Base-by-base conservation (phyloP, 2,113 vertebrate species). In the Blennius ocellaris region DNA sequence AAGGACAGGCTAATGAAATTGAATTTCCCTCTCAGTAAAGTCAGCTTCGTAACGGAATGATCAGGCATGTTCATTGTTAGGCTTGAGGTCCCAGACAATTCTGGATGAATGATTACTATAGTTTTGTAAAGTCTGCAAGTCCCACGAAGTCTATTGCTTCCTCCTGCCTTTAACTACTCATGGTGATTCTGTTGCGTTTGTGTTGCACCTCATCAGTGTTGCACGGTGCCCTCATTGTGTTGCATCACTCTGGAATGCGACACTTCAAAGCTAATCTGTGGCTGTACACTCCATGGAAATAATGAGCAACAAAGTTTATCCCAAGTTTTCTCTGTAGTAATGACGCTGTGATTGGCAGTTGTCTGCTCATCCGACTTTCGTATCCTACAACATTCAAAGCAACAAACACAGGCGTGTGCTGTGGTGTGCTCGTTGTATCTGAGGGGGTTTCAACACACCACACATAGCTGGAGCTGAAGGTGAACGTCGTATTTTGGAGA, bases 181-280 rank as follows among this genome's bases (percentile, higher is more conserved):
- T 8, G 17, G 43, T 7, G 6, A 5, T 37, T 49, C 45, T 3
- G 8, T 52, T 55, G 38, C 58, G 15, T 45, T 45, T 59, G 39
- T 37, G 56, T 66, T 69, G 47, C 48, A 49, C 38, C 7, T 39
- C 5, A 0, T 11, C 16, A 0, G 15, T 0, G 8, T 85, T 89
- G 78, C 83, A 44, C 53, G 70, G 68, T 0, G 36, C 72, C 72
- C 39, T 74, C 76, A 3, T 47, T 43, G 78, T 8, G 56, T 87
- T 86, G 81, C 85, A 64, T 90, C 88, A 87, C 43, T 76, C 9
- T 58, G 74, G 83, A 73, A 66, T 51, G 48, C 58, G 54, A 56
- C 66, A 76, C 83, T 80, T 82, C 81, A 84, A 82, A 86, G 6
- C 37, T 10, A 30, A 1, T 64, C 52, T 30, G 66, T 53, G 62